phyloP scores from a whole-genome alignment of 2,888 invertebrate genomes.

The Tipula unca region DNA sequence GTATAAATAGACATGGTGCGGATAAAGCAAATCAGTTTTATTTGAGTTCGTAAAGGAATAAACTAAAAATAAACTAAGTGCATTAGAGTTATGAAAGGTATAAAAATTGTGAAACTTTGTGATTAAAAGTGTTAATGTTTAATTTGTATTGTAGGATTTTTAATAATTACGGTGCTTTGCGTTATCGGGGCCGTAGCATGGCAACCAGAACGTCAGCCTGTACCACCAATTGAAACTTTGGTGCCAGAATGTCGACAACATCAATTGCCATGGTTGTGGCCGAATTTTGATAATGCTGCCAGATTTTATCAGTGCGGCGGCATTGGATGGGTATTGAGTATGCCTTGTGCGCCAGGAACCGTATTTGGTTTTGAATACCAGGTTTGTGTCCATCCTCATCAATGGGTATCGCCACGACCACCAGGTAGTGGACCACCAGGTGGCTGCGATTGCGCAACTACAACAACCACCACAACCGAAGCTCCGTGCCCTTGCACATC shows the following conservation, averaged over 20 bases:
- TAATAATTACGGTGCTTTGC: background rate
- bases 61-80: background rate
- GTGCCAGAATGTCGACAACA: background rate
- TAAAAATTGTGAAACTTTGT: background rate
- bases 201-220: background rate
- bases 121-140: background rate
- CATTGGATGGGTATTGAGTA: background rate
- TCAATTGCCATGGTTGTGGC: background rate
- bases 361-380: constrained; percentile 37
- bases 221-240: background rate
- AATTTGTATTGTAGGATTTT: background rate
- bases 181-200: background rate
- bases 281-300: background rate
- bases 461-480: no score
- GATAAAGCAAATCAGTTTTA: background rate
- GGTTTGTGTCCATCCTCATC: constrained; percentile 28
- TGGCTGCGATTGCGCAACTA: no score
- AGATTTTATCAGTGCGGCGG: background rate
- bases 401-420: constrained; percentile 22
- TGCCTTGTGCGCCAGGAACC: constrained; percentile 28
- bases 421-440: background rate
- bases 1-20: background rate
- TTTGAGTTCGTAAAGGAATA: background rate
- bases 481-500: no score
- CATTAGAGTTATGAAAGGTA: background rate